Base-by-base conservation (phyloP, 2,113 vertebrate species). In the Paradoxurus hermaphroditus region DNA sequence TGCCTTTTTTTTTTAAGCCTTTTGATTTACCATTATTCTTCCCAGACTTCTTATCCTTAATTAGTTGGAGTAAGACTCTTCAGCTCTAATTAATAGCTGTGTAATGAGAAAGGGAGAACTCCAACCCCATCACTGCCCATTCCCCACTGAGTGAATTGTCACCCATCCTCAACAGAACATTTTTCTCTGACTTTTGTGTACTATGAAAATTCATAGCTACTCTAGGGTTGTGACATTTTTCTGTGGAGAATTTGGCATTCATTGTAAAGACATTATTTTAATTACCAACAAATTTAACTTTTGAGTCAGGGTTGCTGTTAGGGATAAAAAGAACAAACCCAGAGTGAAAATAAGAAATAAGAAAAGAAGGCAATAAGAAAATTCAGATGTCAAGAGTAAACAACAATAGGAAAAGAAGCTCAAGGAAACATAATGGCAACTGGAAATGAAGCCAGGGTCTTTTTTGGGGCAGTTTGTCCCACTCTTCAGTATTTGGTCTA, bases 211-310 rank as follows among this genome's bases (percentile, higher is more conserved):
- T 77, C 83, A 86, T 46, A 77, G 86, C 34, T 46, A 1, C 31
- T 82, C 11, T 62, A 34, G 15, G 15, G 21, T 77, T n/a, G 4
- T 88, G 77, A 73, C 19, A 89, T 88, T 85, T 85, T 91, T 59
- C 70, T 56, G 21, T 73, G 59, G 39, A 82, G 25, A 94, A 77
- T 95, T 93, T 79, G 63, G 49, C 46, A 72, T 88, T 95, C 44
- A 15, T 62, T 67, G 12, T 63, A 59, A 93, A 93, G 23, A 5
- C 91, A 46, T 92, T 82, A 62, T 86, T 95, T 95, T 85, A 86
- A 85, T 94, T 91, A 6, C 31, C 78, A 82, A 82, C 49, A 85
- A 94, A 86, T 90, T 88, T 89, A 94, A 77, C 12, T 89, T 97
- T 63, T 16, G 44, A 44, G 49, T 93, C 49, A 95, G 72, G 18